Base-by-base conservation (phyloP, 1,140 invertebrate species). In the Lutraria rhynchaena region DNA sequence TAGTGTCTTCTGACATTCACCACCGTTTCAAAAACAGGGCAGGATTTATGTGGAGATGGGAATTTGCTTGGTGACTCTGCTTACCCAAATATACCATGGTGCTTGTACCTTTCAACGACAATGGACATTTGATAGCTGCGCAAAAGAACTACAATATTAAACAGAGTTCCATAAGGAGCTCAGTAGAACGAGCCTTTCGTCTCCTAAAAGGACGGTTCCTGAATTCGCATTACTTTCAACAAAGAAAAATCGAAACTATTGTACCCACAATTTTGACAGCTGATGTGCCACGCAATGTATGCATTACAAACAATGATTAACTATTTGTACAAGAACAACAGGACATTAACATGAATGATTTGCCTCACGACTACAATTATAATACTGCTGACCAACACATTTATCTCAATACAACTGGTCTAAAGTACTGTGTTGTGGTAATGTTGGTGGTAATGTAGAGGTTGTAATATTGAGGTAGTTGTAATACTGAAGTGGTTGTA, bases 121-220 rank as follows among this genome's bases (percentile, higher is more conserved):
- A 3, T 53, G 67, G 67, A 11, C 29, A 53, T 9, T 19, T 71
- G 1, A 35, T 49, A 5, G 15, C 19, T 19, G n/a, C 2, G 9
- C 44, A 71, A n/a, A 53, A 33, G 24, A 7, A n/a, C 5, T 71
- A 33, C 27, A 71, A 71, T 55, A n/a, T 1, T 17, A 53, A 11
- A 11, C 67, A 71, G 9, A 27, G 15, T 49, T 17, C 5, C 17
- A 55, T 55, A 19, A 46, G 67, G 17, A 55, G 24, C 19, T n/a
- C 67, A 53, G 49, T 71, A 1, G 67, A 71, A 71, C 1, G 67
- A 1, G 49, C 67, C 24, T 71, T 71, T 71, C 46, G 46, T 9
- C 31, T 71, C 3, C 24, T 71, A 27, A 71, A 71, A 29, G 46
- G 67, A n/a, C 13, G 1, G 67, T 17, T 71, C 53, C 33, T 17